phyloP scores from a whole-genome alignment of 2,888 invertebrate species.

The Stratiomys singularior region DNA sequence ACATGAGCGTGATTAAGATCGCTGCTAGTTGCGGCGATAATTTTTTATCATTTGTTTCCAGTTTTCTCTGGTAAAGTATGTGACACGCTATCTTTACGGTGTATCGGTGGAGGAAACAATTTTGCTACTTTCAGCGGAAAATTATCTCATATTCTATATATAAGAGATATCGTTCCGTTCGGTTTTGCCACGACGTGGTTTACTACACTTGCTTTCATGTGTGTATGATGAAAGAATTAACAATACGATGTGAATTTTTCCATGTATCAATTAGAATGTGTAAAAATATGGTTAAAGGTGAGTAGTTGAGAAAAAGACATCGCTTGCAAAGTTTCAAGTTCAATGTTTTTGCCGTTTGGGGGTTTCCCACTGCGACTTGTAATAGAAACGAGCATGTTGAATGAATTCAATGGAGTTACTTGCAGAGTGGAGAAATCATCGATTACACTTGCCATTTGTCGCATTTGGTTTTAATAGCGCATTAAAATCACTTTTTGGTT shows the following conservation, averaged over 20 bases:
- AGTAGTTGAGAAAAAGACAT: neutral
- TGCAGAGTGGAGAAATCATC: no score
- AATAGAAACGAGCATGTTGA: no score
- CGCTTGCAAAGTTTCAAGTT: slow-evolving; percentile 17
- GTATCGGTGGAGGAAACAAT: neutral
- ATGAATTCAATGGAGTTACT: no score
- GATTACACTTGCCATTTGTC: no score
- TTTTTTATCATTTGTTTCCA: neutral
- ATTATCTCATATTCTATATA: no score
- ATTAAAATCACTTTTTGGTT: no score
- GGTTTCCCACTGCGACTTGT: neutral
- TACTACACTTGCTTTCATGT: neutral
- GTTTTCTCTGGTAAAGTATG: neutral
- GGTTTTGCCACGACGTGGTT: neutral
- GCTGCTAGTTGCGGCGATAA: neutral
- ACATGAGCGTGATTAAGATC: slow-evolving; percentile 24
- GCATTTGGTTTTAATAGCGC: no score
- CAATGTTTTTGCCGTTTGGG: slow-evolving; percentile 13
- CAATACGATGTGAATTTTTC: slow-evolving; percentile 19
- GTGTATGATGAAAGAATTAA: slow-evolving; percentile 18
- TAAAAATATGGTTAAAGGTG: slow-evolving; percentile 5
- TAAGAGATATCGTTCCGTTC: no score
- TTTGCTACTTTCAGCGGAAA: no score
- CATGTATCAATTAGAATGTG: slow-evolving; percentile 10
- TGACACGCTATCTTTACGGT: neutral